Conservation (phyloP, 2,888 invertebrate genomes). For the Eupithecia exiguata region DNA sequence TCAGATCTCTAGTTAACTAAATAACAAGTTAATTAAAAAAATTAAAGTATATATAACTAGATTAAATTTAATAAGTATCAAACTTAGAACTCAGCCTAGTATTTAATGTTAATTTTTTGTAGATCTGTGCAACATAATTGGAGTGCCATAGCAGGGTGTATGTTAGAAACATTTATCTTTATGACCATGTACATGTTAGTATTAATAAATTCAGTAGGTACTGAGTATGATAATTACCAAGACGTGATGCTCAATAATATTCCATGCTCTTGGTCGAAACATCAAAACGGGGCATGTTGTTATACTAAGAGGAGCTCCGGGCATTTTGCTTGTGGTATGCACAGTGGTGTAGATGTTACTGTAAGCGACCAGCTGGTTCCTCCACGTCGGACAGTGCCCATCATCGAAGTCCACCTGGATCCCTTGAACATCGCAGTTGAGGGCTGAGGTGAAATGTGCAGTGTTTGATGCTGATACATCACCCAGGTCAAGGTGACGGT, state of each 20-base stretch:
- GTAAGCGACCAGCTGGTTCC: slow-evolving; percentile 85
- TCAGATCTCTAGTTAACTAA: no score
- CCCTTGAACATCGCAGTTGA: slow-evolving; percentile 83
- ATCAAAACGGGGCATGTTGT: slow-evolving; percentile 85
- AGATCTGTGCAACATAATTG: background rate
- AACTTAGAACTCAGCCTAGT: no score
- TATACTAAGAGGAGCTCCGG: slow-evolving; percentile 78
- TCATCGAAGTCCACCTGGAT: slow-evolving; percentile 88
- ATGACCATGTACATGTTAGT: background rate
- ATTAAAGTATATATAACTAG: no score
- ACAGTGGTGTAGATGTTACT: slow-evolving; percentile 85
- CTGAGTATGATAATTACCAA: slow-evolving; percentile 51
- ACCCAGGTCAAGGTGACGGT: slow-evolving; percentile 86
- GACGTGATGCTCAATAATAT: slow-evolving; percentile 87
- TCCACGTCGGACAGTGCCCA: slow-evolving; percentile 89
- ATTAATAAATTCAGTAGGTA: background rate
- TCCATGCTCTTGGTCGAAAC: slow-evolving; percentile 89
- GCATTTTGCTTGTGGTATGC: slow-evolving; percentile 67
- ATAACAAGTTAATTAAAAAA: no score
- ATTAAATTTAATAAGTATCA: no score
- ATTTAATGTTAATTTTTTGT: no score
- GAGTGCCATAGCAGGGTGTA: background rate
- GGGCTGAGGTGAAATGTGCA: slow-evolving; percentile 81
- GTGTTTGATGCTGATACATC: slow-evolving; percentile 86
- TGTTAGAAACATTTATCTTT: no score